These are phyloP conservation scores for Leucozona laternaria DNA, from an alignment of 2,888 invertebrate species.

Conservation along the genomic window DNA sequence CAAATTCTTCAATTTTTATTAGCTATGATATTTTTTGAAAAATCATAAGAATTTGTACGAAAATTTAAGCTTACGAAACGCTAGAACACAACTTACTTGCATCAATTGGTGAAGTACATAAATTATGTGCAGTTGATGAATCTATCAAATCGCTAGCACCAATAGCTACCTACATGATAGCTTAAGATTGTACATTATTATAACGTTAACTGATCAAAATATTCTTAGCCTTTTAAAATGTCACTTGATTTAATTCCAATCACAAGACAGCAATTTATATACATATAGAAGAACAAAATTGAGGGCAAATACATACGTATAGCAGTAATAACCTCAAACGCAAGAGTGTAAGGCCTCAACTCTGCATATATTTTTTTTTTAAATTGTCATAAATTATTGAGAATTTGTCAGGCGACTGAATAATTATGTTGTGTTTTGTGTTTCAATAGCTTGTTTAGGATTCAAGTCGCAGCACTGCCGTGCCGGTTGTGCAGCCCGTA, in stretches of 20 bases:
- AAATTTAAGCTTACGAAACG: too few species aligned
- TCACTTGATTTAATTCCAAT: neutral
- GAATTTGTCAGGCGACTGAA: conserved; percentile 50
- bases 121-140: too few species aligned
- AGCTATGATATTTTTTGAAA: too few species aligned
- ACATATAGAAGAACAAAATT: neutral
- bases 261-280: neutral
- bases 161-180: too few species aligned
- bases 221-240: neutral
- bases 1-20: too few species aligned
- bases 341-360: conserved; percentile 7
- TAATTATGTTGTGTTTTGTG: conserved; percentile 36
- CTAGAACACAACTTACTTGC: too few species aligned
- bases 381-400: conserved; percentile 33
- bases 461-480: neutral
- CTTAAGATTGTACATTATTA: neutral
- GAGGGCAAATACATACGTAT: conserved; percentile 10
- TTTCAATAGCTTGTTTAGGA: conserved; percentile 33
- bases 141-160: neutral
- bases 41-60: too few species aligned
- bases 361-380: conserved; percentile 7
- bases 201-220: neutral
- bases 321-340: conserved; percentile 1
- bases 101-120: too few species aligned
- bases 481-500: neutral